Base-by-base conservation (phyloP, 2,113 vertebrate species). In the Eira barbara region DNA sequence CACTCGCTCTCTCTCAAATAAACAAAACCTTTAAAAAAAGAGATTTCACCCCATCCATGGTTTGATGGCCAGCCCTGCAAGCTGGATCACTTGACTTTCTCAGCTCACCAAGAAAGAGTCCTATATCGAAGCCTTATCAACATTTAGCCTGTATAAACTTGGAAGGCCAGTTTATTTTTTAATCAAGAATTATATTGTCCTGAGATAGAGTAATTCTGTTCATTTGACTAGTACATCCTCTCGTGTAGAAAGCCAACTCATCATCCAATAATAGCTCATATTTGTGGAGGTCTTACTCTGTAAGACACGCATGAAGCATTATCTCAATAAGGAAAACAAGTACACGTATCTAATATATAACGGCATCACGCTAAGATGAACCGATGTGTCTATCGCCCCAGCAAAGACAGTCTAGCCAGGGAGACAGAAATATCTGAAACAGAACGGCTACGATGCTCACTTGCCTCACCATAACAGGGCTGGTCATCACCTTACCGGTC, bases 171-270 rank as follows among this genome's bases (percentile, higher is more conserved):
- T 61, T 69, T 78, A 74, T 81, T 91, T 61, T 76, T 81, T 74
- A 27, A 57, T 45, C 25, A 80, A 90, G 73, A 83, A 42, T 31
- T 52, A 4, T 82, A 29, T 29, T 86, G 25, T 85, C 27, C 13
- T 23, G 20, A 17, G 52, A 85, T 31, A 73, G 45, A 83, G 49
- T n/a, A 23, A 36, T 36, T 86, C 49, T 93, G 21, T 84, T 80
- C 84, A 91, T 73, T 73, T 89, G 65, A 78, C 39, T 39, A 49
- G n/a, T 20, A 42, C 36, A 34, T 7, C 73, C 61, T 95, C 29
- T 7, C 67, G 34, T 31, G 47, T 14, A 94, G 82, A 94, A 97
- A 80, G 29, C 29, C 82, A 93, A 29, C 18, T 84, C 69, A 29
- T 73, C 96, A 85, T 93, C 63, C 89, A 39, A 87, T 61, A 89